Percentiles rank a stretch among this genome's conserved stretches.
These are phyloP conservation scores for Plebejus argus DNA, from an alignment of 2,888 invertebrate genomes.

Conservation along the genomic window DNA sequence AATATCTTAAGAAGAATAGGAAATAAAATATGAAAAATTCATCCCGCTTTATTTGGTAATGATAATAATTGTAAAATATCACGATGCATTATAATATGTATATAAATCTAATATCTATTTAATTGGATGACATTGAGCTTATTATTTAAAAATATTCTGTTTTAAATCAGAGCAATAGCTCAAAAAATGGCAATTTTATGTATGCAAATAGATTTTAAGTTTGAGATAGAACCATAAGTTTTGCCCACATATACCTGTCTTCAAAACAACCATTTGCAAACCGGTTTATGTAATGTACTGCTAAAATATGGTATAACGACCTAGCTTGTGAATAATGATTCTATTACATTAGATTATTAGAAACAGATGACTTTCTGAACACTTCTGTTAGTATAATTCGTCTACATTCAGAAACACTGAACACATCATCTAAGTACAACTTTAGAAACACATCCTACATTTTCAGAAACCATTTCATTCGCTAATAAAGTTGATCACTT, in stretches of 20 bases:
- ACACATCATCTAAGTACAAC: no score
- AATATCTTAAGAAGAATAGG: no score
- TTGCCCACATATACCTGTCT: constrained; percentile 12
- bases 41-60: no score
- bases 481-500: no score
- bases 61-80: no score
- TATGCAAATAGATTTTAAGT: constrained; percentile 45
- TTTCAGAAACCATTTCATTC: background rate
- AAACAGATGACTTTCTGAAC: background rate
- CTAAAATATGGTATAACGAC: background rate
- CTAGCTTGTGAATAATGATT: background rate
- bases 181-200: constrained; percentile 34
- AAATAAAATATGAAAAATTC: no score
- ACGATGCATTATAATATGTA: no score
- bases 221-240: background rate
- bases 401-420: background rate
- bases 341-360: background rate
- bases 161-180: background rate
- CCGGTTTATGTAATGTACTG: background rate
- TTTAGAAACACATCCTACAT: background rate
- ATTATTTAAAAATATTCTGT: background rate
- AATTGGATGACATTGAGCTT: no score
- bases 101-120: no score
- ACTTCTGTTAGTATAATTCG: background rate
- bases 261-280: background rate